Conservation (phyloP, 2,113 vertebrate species). For the Mustela nigripes region DNA sequence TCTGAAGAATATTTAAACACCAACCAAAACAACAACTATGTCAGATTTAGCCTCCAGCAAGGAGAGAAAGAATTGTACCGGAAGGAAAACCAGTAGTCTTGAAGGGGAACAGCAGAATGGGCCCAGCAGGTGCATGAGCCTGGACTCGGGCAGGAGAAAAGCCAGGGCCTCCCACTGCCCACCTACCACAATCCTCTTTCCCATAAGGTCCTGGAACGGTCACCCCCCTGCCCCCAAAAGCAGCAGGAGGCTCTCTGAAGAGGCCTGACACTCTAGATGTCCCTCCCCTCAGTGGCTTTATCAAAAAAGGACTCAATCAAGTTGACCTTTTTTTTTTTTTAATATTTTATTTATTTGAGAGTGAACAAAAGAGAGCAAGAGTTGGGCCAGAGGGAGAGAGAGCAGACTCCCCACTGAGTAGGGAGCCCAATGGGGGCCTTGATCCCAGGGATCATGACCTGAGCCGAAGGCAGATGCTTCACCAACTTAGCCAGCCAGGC, state of each 20-base stretch:
- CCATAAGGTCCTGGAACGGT: background rate
- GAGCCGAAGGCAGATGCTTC: background rate
- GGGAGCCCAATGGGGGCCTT: background rate
- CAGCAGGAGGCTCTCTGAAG: background rate
- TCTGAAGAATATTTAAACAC: background rate
- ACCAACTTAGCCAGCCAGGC: background rate
- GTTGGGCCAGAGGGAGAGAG: background rate
- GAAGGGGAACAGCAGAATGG: fast-evolving
- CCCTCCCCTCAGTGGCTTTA: background rate
- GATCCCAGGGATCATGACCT: background rate
- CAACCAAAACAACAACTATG: background rate
- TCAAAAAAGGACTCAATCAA: background rate
- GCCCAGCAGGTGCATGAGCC: fast-evolving
- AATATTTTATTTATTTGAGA: background rate
- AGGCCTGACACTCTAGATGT: background rate
- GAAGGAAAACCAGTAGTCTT: background rate
- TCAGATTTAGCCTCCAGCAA: background rate
- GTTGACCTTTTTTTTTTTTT: background rate
- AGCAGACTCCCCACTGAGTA: background rate
- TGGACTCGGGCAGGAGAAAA: background rate
- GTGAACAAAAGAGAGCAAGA: background rate
- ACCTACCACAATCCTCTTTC: background rate
- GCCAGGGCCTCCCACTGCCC: background rate
- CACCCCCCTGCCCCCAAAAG: background rate
- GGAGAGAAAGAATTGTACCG: fast-evolving